Evolutionary conservation across 2,888 invertebrate genomes (phyloP).

Genomic region (Megamerina dolium): DNA sequence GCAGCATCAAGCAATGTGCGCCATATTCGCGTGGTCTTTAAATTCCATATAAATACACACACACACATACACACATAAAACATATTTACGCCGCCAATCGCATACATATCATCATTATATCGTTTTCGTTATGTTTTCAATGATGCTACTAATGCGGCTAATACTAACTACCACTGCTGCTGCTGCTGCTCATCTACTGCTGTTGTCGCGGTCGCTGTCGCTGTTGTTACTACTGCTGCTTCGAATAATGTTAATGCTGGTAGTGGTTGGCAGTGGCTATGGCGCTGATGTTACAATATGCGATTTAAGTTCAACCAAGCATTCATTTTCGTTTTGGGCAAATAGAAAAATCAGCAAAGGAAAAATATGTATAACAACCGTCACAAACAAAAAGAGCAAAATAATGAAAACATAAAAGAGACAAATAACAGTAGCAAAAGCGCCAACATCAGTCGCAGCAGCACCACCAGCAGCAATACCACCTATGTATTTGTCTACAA

Average conservation of each 20-base stretch:
- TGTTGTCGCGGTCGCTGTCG: constrained; percentile 2
- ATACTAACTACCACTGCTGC: no score
- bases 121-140: neutral
- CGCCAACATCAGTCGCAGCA: neutral
- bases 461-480: neutral
- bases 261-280: neutral
- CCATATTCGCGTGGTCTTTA: constrained; percentile 19
- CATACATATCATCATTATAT: neutral
- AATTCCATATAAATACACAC: neutral
- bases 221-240: constrained; percentile 2
- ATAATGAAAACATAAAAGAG: no score
- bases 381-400: no score
- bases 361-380: no score
- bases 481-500: neutral
- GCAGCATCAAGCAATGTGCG: constrained; percentile 18
- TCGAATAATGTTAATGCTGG: neutral
- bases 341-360: constrained; percentile 19
- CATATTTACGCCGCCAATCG: neutral
- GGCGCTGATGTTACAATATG: constrained; percentile 9
- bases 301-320: constrained; percentile 19
- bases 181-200: no score
- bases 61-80: constrained; percentile 8
- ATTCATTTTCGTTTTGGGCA: constrained; percentile 22
- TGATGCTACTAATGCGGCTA: neutral
- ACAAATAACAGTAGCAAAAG: constrained; percentile 7